Conservation (phyloP, 1,140 invertebrate species). For the Aplysia californica region DNA sequence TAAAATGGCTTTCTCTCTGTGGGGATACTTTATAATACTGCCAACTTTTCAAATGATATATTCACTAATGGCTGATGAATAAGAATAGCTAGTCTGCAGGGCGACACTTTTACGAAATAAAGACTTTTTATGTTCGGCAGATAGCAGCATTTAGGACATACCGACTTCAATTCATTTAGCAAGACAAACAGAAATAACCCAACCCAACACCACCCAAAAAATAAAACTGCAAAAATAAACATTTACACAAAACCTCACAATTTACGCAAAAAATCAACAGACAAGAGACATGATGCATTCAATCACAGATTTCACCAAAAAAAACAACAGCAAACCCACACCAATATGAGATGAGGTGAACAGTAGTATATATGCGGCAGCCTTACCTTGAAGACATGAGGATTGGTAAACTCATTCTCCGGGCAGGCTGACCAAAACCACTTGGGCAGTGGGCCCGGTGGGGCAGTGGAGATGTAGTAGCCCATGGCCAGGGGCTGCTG, state of each 20-base stretch:
- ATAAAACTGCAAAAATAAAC: neutral
- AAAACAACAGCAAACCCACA: neutral
- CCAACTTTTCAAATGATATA: too few relatives aligned
- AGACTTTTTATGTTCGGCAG: neutral
- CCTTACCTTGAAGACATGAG: constrained; percentile 87
- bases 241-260: too few relatives aligned
- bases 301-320: neutral
- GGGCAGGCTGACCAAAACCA: constrained; percentile 98
- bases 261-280: neutral
- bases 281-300: neutral
- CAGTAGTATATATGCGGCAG: too few relatives aligned
- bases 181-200: too few relatives aligned
- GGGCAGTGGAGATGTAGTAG: constrained; percentile 96
- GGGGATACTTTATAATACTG: too few relatives aligned
- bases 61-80: too few relatives aligned
- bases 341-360: too few relatives aligned
- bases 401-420: constrained; percentile 88
- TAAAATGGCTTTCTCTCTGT: too few relatives aligned
- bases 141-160: neutral
- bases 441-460: constrained; percentile 90
- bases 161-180: too few relatives aligned
- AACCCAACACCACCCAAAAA: too few relatives aligned
- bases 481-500: constrained; percentile 98
- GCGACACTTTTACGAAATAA: neutral
- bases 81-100: too few relatives aligned